Percentiles rank a stretch among this genome's conserved stretches.
phyloP scores from a whole-genome alignment of 2,888 invertebrate genomes.

The Leptinotarsa juncta region DNA sequence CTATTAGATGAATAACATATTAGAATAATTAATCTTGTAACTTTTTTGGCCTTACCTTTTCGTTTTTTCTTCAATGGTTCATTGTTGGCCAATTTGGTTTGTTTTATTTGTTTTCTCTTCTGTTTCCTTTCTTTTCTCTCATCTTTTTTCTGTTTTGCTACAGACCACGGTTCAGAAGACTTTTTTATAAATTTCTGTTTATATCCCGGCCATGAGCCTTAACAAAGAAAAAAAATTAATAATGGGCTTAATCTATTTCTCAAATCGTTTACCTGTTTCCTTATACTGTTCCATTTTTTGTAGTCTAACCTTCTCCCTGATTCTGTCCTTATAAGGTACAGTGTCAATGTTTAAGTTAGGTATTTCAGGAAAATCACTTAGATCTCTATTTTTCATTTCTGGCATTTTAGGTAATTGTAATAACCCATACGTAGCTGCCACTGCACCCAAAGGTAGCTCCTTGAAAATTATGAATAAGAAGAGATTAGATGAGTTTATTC shows the following conservation, averaged over 20 bases:
- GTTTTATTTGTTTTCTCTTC: slow-evolving; percentile 73
- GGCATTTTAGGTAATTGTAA: slow-evolving; percentile 95
- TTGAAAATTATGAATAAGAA: slow-evolving; percentile 51
- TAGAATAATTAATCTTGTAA: background rate
- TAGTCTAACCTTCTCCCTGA: slow-evolving; percentile 79
- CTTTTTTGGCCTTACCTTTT: slow-evolving; percentile 56
- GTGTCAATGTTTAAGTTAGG: slow-evolving; percentile 77
- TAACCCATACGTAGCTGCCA: slow-evolving; percentile 91
- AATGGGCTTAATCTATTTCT: background rate
- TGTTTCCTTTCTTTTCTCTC: slow-evolving; percentile 73
- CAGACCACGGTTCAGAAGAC: slow-evolving; percentile 82
- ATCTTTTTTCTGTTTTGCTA: slow-evolving; percentile 78
- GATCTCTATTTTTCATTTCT: slow-evolving; percentile 80
- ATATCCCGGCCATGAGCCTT: slow-evolving; percentile 62
- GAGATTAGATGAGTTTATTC: too few species aligned
- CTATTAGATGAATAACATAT: slow-evolving; percentile 42
- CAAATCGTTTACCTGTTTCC: slow-evolving; percentile 73
- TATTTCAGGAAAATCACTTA: slow-evolving; percentile 69
- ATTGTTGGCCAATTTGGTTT: slow-evolving; percentile 66
- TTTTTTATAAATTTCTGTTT: slow-evolving; percentile 66
- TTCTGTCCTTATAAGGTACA: slow-evolving; percentile 83
- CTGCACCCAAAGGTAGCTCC: slow-evolving; percentile 84
- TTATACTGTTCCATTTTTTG: slow-evolving; percentile 78
- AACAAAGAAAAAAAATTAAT: slow-evolving; percentile 17
- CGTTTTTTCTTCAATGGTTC: slow-evolving; percentile 63